Evolutionary conservation across 2,797 vertebrate genomes (phyloP).

Genomic region (Semaprochilodus insignis): DNA sequence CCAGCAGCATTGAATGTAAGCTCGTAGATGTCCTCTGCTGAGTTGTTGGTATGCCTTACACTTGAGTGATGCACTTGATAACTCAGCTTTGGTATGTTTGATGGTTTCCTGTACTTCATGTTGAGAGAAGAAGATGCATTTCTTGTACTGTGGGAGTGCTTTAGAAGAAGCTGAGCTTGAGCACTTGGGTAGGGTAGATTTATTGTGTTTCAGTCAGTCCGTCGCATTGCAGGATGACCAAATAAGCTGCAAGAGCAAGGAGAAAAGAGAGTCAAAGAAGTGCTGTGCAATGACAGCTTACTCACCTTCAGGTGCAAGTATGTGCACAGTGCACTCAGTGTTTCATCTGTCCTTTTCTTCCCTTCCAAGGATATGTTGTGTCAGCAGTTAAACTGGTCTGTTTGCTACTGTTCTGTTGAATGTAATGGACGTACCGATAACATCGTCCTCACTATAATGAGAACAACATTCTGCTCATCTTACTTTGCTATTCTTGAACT

Average conservation of each 20-base stretch:
- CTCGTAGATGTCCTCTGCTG: neutral
- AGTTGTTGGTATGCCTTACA: neutral
- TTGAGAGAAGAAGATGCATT: neutral
- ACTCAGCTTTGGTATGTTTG: conserved; percentile 11
- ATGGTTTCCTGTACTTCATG: neutral
- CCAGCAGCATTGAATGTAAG: neutral
- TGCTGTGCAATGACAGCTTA: conserved; percentile 34
- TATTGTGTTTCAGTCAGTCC: conserved; percentile 42
- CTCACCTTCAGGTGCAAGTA: conserved; percentile 31
- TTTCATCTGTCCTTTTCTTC: conserved; percentile 36
- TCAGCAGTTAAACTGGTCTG: conserved; percentile 42
- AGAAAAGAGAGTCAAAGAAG: conserved; percentile 7
- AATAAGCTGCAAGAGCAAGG: conserved; percentile 31
- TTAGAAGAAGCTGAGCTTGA: conserved; percentile 30
- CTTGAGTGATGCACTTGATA: neutral
- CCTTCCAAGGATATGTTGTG: conserved; percentile 9
- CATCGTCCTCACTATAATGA: conserved; percentile 20
- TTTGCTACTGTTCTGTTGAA: conserved; percentile 21
- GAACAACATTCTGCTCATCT: conserved; percentile 23
- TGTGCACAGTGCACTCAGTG: conserved; percentile 5
- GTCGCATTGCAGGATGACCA: conserved; percentile 51
- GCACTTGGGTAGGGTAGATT: conserved; percentile 23
- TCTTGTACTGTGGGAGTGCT: conserved; percentile 29
- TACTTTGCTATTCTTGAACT: conserved; percentile 25
- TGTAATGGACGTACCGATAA: conserved; percentile 14